Percentiles rank a stretch among this genome's conserved stretches.
phyloP scores from a whole-genome alignment of 2,797 vertebrate genomes.

The Poecilia picta region DNA sequence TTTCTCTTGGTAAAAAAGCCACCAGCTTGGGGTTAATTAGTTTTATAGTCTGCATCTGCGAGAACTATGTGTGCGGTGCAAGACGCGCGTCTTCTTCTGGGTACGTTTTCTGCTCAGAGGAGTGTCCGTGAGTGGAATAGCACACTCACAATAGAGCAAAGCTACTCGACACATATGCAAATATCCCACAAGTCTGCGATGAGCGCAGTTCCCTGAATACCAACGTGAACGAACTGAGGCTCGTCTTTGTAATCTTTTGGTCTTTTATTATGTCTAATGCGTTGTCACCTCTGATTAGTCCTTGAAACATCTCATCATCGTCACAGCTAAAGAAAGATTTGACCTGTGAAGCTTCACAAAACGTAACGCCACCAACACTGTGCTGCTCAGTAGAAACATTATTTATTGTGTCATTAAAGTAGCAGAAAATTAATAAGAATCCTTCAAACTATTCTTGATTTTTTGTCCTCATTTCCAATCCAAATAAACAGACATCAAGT shows the following conservation, averaged over 20 bases:
- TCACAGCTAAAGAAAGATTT: neutral
- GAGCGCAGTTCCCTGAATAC: neutral
- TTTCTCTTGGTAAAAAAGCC: slow-evolving; percentile 43
- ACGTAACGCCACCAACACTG: neutral
- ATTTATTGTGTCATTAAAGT: neutral
- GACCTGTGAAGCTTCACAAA: neutral
- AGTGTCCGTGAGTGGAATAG: neutral
- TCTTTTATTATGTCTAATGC: neutral
- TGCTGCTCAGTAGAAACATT: neutral
- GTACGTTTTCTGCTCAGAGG: neutral
- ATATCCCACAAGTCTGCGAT: neutral
- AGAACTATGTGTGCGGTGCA: slow-evolving; percentile 3
- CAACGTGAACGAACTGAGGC: neutral
- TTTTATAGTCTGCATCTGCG: neutral
- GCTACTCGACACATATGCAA: neutral
- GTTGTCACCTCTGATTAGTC: neutral
- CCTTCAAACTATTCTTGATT: slow-evolving; percentile 4
- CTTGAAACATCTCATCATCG: neutral
- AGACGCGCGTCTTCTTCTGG: neutral
- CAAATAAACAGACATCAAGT: neutral
- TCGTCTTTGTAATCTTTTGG: neutral
- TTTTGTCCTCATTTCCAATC: neutral
- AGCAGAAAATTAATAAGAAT: neutral
- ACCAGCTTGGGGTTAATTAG: slow-evolving; percentile 7
- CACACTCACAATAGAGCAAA: neutral